Percentiles rank a stretch among this genome's conserved stretches.
phyloP scores from a whole-genome alignment of 2,113 vertebrate species.

The Silurus meridionalis region DNA sequence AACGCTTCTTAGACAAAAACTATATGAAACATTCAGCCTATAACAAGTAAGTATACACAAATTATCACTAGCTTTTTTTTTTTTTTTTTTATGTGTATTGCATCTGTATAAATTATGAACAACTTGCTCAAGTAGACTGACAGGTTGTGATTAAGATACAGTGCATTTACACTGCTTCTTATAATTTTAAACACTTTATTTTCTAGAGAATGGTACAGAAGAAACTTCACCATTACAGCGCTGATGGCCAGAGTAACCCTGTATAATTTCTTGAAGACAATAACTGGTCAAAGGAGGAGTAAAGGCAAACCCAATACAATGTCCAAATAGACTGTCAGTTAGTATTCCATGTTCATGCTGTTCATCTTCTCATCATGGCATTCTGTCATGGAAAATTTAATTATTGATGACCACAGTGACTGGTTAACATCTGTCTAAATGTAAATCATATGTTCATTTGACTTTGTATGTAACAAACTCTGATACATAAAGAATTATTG shows the following conservation, averaged over 20 bases:
- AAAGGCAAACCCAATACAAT: conserved; percentile 52
- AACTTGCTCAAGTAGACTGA: background rate
- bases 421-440: background rate
- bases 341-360: background rate
- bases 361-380: background rate
- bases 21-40: conserved; percentile 81
- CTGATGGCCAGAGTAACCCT: conserved; percentile 86
- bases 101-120: background rate
- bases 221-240: conserved; percentile 88
- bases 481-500: background rate
- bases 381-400: background rate
- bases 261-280: conserved; percentile 71
- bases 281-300: conserved; percentile 58
- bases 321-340: conserved; percentile 43
- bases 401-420: background rate
- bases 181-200: background rate
- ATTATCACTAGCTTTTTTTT: background rate
- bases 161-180: background rate
- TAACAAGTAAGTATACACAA: conserved; percentile 82
- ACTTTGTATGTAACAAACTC: background rate
- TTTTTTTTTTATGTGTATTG: background rate
- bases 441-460: background rate
- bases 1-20: conserved; percentile 87
- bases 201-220: conserved; percentile 87
- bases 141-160: conserved; percentile 4